These are phyloP conservation scores for Scaptomyza tumidula DNA, from an alignment of 2,888 invertebrate species.

Conservation along the genomic window DNA sequence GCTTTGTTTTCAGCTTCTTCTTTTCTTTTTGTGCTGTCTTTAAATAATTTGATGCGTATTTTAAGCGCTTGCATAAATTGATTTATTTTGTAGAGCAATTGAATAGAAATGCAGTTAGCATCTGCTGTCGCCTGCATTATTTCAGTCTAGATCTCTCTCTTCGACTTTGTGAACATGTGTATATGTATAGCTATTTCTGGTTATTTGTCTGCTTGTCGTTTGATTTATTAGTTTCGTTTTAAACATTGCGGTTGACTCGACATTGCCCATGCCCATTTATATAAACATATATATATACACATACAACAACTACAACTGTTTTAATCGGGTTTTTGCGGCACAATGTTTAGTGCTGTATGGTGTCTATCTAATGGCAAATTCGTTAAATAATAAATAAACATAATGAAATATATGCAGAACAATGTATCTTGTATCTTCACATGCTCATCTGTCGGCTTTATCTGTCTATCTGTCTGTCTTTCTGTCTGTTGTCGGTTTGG, in stretches of 20 bases:
- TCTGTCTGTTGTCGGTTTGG: slow-evolving; percentile 37
- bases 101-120: slow-evolving; percentile 35
- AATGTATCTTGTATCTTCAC: slow-evolving; percentile 51
- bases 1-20: slow-evolving; percentile 4
- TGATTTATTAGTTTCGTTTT: slow-evolving; percentile 76
- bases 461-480: slow-evolving; percentile 16
- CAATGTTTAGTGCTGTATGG: slow-evolving; percentile 2
- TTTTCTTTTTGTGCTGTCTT: slow-evolving; percentile 6
- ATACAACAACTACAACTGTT: slow-evolving; percentile 12
- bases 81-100: slow-evolving; percentile 49
- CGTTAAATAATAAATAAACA: slow-evolving; percentile 77
- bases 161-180: neutral
- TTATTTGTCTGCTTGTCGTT: slow-evolving; percentile 64
- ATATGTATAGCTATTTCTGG: slow-evolving; percentile 13
- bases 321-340: slow-evolving; percentile 11
- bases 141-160: neutral
- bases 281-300: neutral
- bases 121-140: slow-evolving; percentile 26
- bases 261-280: slow-evolving; percentile 18
- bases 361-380: slow-evolving; percentile 59
- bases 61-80: slow-evolving; percentile 72
- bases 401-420: slow-evolving; percentile 70
- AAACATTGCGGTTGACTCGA: slow-evolving; percentile 66
- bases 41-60: slow-evolving; percentile 49
- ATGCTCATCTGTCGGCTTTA: slow-evolving; percentile 41